Evolutionary conservation across 2,888 invertebrate genomes (phyloP), one percentile per base, ranked within the genome.

Genomic region (Synanthedon vespiformis): DNA sequence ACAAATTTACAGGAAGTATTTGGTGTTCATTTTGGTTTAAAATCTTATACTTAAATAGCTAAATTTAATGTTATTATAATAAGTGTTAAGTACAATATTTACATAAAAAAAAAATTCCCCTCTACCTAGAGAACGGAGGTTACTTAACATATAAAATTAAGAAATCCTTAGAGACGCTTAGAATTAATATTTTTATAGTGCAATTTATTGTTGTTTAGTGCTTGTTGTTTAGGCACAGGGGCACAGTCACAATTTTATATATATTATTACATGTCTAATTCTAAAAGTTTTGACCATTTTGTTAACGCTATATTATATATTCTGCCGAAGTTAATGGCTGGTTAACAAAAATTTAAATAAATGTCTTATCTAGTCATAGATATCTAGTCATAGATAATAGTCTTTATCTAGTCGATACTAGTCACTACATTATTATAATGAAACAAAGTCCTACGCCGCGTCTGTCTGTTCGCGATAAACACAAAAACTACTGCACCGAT

Each of bases 141-240:
- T 2, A 34, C 34, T 34, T 34, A 34, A 34, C 8, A 34, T 8
- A 3, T 34, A 8, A 8, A 34, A 34, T 34, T 48, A 52, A 22
- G 4, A 52, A 47, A 47, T 52, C 2, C 3, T 18, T 18, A 18
- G 16, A 48, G n/a, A 50, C n/a, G n/a, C 49, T 27, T 27, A 50
- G 13, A 47, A 47, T 47, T 48, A 11, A 10, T 40, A 52, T 13
- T 48, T 52, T 52, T 34, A 55, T 59, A 61, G 70, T 72, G 69
- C 69, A 68, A 65, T 66, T 72, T 77, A 77, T 77, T 79, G 74
- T 78, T 74, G 71, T 68, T 65, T 65, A 70, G 82, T 85, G 82
- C 82, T 74, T 68, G 66, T 67, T 70, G 65, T 74, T 74, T 80
- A 85, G 84, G 85, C 85, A 85, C 83, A 70, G 74, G 78, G 80